Evolutionary conservation across 2,888 invertebrate genomes (phyloP).

Genomic region (Lithosia quadra): DNA sequence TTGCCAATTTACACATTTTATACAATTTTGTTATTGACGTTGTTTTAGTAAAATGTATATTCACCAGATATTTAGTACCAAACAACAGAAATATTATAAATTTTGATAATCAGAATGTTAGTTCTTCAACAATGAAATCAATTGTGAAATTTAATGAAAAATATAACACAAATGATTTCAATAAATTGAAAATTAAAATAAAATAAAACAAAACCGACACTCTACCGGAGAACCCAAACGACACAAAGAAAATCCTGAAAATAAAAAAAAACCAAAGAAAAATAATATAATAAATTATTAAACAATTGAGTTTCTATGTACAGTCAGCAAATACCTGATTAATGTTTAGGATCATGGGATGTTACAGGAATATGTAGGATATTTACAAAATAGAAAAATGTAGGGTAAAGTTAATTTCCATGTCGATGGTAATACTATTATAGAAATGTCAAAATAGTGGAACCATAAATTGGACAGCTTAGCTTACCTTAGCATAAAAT

Average conservation of each 20-base stretch:
- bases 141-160: conserved; percentile 52
- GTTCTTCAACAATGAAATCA: conserved; percentile 63
- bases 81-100: conserved; percentile 10
- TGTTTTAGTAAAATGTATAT: conserved; percentile 43
- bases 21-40: conserved; percentile 31
- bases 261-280: conserved; percentile 66
- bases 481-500: neutral
- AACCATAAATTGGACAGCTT: neutral
- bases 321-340: conserved; percentile 34
- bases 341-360: conserved; percentile 13
- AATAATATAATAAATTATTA: conserved; percentile 54
- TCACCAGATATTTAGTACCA: conserved; percentile 28
- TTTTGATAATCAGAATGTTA: conserved; percentile 66
- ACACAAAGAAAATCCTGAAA: conserved; percentile 76
- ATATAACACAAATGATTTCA: conserved; percentile 63
- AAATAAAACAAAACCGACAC: conserved; percentile 69
- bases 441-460: neutral
- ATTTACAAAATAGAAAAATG: conserved; percentile 29
- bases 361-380: conserved; percentile 18
- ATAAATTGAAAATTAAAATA: conserved; percentile 51
- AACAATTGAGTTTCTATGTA: conserved; percentile 36
- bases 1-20: conserved; percentile 32
- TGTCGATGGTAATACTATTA: neutral
- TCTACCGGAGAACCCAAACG: conserved; percentile 83
- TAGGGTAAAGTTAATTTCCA: neutral